Percentiles rank a stretch among this genome's conserved stretches.
Conservation (phyloP, 2,888 invertebrate species). For the Amorpha juglandis region DNA sequence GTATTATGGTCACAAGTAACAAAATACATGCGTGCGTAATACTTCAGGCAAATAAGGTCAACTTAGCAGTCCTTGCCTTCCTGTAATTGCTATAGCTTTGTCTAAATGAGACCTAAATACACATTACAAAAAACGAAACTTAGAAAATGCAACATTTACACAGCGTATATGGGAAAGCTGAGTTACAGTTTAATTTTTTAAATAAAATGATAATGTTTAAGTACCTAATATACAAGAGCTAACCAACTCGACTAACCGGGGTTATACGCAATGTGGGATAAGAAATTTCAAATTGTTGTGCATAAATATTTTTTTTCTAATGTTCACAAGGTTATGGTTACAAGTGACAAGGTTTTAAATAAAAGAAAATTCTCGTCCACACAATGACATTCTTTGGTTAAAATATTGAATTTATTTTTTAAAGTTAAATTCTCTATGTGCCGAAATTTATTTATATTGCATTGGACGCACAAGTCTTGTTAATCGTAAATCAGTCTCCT, state of each 20-base stretch:
- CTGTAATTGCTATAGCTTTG: neutral
- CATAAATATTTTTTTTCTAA: no score
- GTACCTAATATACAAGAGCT: neutral
- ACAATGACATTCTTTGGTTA: conserved; percentile 59
- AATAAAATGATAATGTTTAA: conserved; percentile 11
- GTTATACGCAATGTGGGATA: neutral
- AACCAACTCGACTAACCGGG: conserved; percentile 3
- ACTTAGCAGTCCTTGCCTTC: neutral
- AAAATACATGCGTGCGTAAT: neutral
- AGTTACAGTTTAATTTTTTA: neutral
- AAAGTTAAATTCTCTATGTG: neutral
- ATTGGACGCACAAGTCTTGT: conserved; percentile 47
- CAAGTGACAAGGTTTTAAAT: no score
- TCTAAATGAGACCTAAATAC: neutral
- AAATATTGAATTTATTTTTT: conserved; percentile 40
- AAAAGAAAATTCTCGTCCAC: conserved; percentile 38
- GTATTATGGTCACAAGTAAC: no score
- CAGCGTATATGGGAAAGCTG: neutral
- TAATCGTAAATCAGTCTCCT: conserved; percentile 61
- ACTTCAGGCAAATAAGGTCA: neutral
- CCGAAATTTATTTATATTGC: conserved; percentile 27
- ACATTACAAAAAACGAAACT: no score
- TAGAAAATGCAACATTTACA: neutral
- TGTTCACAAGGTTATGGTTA: neutral
- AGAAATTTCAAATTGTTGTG: no score